phyloP scores from a whole-genome alignment of 2,888 invertebrate genomes.

The Magallana nippona region DNA sequence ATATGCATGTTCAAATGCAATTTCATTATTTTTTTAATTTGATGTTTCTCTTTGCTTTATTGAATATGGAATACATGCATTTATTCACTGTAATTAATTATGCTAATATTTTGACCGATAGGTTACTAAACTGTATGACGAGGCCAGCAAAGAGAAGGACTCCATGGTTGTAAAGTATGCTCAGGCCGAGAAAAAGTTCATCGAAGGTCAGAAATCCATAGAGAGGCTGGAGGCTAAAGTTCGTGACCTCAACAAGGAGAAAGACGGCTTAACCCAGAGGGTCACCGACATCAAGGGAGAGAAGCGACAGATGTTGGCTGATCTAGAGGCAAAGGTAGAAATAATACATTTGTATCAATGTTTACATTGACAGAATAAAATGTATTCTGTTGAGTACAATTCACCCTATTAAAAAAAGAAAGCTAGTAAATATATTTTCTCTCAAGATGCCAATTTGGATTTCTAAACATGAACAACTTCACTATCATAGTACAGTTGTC shows the following conservation, averaged over 20 bases:
- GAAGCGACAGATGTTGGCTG: slow-evolving; percentile 67
- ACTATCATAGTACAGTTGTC: too few species aligned
- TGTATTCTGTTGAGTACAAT: too few species aligned
- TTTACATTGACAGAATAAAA: not conserved
- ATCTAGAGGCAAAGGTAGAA: slow-evolving; percentile 72
- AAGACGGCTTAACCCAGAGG: slow-evolving; percentile 68
- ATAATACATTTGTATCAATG: too few species aligned
- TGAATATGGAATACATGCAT: too few species aligned
- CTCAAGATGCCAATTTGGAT: not conserved
- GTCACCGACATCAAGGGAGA: slow-evolving; percentile 73
- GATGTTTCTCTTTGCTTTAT: too few species aligned
- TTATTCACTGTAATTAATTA: too few species aligned
- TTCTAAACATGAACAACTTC: too few species aligned
- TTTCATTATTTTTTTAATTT: too few species aligned
- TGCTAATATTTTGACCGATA: slow-evolving; percentile 46
- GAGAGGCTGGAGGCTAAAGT: slow-evolving; percentile 72
- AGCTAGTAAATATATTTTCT: not conserved
- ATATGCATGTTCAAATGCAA: too few species aligned
- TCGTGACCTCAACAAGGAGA: slow-evolving; percentile 74
- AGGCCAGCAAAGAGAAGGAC: slow-evolving; percentile 76
- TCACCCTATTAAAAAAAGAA: not conserved
- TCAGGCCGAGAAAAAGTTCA: slow-evolving; percentile 77
- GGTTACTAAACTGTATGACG: slow-evolving; percentile 75
- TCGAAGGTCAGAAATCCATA: slow-evolving; percentile 70
- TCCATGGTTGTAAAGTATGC: slow-evolving; percentile 79